Base-by-base conservation (phyloP, 2,113 vertebrate species). In the Arizona elegans region DNA sequence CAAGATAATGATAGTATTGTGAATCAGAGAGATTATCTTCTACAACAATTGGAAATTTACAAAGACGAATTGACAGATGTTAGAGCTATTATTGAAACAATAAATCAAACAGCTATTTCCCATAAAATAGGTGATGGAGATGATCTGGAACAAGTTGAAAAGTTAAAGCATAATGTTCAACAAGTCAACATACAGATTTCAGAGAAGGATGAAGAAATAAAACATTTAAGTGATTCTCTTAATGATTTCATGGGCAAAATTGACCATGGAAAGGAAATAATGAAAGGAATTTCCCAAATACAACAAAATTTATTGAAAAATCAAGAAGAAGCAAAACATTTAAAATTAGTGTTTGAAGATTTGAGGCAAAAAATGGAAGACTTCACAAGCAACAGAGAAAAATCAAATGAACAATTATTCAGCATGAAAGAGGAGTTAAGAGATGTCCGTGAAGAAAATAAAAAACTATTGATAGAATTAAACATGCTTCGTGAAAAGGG, bases 291-390 rank as follows among this genome's bases (percentile, higher is more conserved):
- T 26, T 0, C 94, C 55, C 95, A 94, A 54, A 50, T 94, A 65
- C 91, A 94, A 23, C 58, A 87, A 54, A 92, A 53, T 90, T 87
- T 92, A 70, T 43, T 70, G 17, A 91, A 96, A 54, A 9, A 88
- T 11, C 92, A 95, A 88, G 94, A 95, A 29, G 97, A 96, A 96
- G 65, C 92, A 7, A 95, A 96, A 26, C 92, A 2, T 10, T 94
- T 96, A 90, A 97, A 96, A 96, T 86, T 89, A 65, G 93, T 96
- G 2, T 94, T 98, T 54, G 98, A 98, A 94, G 93, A 95, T 5
- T 23, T 97, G n/a, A 95, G 96, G 52, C 95, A 70, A 93, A 98
- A 98, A 93, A 98, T 97, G 85, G 97, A 97, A 11, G 93, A 96
- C 29, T 95, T 96, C 75, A n/a, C 93, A 6, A 90, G 43, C 47